Percentiles rank a stretch among this genome's conserved stretches.
Conservation (phyloP, 2,113 vertebrate genomes). For the cat (Felis catus) region F.catus_Fca126_mat1.0 CM031414.1:70161001-70161500, state of each 20-base stretch:
- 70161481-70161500: not conserved
- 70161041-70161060: not conserved
- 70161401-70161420: not conserved
- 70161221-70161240: not conserved
- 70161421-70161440: not conserved
- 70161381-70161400: not conserved
- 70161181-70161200: not conserved
- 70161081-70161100: not conserved
- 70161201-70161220: not conserved
- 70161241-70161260: not conserved
- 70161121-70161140: not conserved
- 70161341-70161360: not conserved
- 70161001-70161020: too few species aligned
- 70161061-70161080: not conserved
- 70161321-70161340: not conserved
- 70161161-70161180: not conserved
- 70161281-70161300: not conserved
- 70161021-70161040: not conserved
- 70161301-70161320: not conserved
- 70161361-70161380: not conserved
- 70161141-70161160: not conserved
- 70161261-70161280: not conserved
- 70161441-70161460: not conserved
- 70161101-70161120: not conserved
- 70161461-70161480: not conserved